A percentile compares a stretch with the other conserved stretches of the same genome.
These are phyloP conservation scores for Boloria selene DNA, from an alignment of 2,888 invertebrate genomes.

Conservation along the genomic window DNA sequence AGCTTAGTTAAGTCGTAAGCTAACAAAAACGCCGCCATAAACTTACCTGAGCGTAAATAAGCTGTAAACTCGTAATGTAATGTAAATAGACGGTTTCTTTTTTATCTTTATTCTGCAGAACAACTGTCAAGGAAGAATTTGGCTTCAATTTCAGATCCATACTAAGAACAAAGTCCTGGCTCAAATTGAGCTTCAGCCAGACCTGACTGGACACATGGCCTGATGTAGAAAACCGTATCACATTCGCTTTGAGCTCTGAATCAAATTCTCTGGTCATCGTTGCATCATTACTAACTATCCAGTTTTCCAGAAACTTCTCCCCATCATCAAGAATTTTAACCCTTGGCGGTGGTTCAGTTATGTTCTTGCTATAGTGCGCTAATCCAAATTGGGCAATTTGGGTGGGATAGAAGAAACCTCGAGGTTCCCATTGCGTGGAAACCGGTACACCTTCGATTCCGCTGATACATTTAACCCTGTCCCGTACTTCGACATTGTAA, in stretches of 20 bases:
- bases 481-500: slow-evolving; percentile 98
- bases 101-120: slow-evolving; percentile 88
- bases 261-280: slow-evolving; percentile 84
- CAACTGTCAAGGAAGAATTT: slow-evolving; percentile 92
- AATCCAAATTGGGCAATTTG: slow-evolving; percentile 99
- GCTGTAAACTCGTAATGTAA: slow-evolving; percentile 88
- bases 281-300: slow-evolving; percentile 89
- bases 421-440: slow-evolving; percentile 98
- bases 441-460: slow-evolving; percentile 96
- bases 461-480: slow-evolving; percentile 97
- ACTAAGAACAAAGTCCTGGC: slow-evolving; percentile 88
- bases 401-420: slow-evolving; percentile 98
- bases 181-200: slow-evolving; percentile 80
- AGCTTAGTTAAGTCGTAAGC: no score
- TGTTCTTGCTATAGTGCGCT: slow-evolving; percentile 97
- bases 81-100: slow-evolving; percentile 91
- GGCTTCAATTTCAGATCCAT: slow-evolving; percentile 87
- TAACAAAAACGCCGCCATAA: slow-evolving; percentile 7
- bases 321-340: slow-evolving; percentile 88
- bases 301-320: slow-evolving; percentile 85
- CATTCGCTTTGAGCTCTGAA: slow-evolving; percentile 80
- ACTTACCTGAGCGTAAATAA: slow-evolving; percentile 87
- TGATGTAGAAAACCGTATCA: slow-evolving; percentile 88
- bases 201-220: slow-evolving; percentile 87
- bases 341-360: slow-evolving; percentile 92